Conservation (phyloP, 2,797 vertebrate species). For the Anabas testudineus region DNA sequence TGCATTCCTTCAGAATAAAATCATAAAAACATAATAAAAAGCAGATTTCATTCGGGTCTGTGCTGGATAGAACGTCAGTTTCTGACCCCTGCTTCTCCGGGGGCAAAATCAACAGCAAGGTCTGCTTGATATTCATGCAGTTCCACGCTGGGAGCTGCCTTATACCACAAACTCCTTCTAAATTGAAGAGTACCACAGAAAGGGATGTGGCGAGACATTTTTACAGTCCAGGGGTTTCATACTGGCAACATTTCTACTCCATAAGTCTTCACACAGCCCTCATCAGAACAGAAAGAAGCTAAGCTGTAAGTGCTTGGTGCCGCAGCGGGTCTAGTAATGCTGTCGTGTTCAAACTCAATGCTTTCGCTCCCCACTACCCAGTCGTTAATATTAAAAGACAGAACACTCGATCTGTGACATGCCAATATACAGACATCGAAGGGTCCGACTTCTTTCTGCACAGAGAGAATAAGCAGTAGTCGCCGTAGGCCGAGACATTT, state of each 20-base stretch:
- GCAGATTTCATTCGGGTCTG: not conserved
- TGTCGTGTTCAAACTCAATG: not conserved
- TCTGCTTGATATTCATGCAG: slow-evolving; percentile 10
- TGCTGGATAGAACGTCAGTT: not conserved
- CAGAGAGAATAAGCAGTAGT: not conserved
- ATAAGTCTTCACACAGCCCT: not conserved
- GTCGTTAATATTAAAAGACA: not conserved
- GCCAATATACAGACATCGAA: slow-evolving; percentile 22
- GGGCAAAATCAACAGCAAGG: not conserved
- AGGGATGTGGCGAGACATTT: not conserved
- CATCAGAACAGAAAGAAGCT: not conserved
- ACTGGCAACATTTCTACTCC: not conserved
- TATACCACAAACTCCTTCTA: not conserved
- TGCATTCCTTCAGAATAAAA: slow-evolving; percentile 4
- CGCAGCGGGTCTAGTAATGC: not conserved
- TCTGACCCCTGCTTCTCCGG: not conserved
- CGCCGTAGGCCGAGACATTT: not conserved
- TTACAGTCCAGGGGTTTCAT: not conserved
- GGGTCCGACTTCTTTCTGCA: not conserved
- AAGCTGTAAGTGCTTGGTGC: not conserved
- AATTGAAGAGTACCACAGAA: not conserved
- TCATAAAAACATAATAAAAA: not conserved
- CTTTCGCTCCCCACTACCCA: not conserved
- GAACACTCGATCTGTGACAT: slow-evolving; percentile 1
- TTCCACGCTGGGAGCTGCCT: not conserved